phyloP scores from a whole-genome alignment of 2,113 vertebrate species.

The Ascaphus truei region DNA sequence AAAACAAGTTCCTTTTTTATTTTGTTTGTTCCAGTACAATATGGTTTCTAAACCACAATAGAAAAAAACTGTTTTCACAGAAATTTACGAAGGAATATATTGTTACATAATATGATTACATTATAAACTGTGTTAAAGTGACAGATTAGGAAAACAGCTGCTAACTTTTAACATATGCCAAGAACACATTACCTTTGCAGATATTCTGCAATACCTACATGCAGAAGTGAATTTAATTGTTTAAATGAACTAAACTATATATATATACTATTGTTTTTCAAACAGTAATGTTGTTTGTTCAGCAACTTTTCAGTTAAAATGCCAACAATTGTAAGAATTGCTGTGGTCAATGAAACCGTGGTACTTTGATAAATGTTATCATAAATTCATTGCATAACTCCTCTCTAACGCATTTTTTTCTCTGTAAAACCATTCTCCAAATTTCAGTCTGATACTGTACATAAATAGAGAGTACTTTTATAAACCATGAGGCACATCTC shows the following conservation, averaged over 20 bases:
- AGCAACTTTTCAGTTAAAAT: not conserved
- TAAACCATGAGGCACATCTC: too few relatives aligned
- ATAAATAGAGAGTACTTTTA: too few relatives aligned
- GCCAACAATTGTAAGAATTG: too few relatives aligned
- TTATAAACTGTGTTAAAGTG: slow-evolving; percentile 9
- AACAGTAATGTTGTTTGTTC: not conserved
- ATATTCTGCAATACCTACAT: not conserved
- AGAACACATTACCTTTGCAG: not conserved
- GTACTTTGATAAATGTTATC: too few relatives aligned
- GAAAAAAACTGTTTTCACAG: not conserved
- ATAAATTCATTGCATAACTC: too few relatives aligned
- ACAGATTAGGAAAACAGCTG: slow-evolving; percentile 24
- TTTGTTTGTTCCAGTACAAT: not conserved
- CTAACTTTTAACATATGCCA: slow-evolving; percentile 16
- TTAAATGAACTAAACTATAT: not conserved
- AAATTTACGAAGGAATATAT: slow-evolving; percentile 1
- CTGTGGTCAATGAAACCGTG: too few relatives aligned
- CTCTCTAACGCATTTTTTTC: too few relatives aligned
- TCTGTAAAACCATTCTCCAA: too few relatives aligned
- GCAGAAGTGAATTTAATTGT: slow-evolving; percentile 9
- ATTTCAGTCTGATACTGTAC: too few relatives aligned
- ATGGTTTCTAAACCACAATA: not conserved
- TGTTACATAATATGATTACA: slow-evolving; percentile 9
- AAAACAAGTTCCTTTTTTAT: not conserved
- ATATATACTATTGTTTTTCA: too few relatives aligned